Evolutionary conservation across 2,113 vertebrate species (phyloP), one percentile per base, ranked within the genome.

Genomic region (Neolamprologus longior): DNA sequence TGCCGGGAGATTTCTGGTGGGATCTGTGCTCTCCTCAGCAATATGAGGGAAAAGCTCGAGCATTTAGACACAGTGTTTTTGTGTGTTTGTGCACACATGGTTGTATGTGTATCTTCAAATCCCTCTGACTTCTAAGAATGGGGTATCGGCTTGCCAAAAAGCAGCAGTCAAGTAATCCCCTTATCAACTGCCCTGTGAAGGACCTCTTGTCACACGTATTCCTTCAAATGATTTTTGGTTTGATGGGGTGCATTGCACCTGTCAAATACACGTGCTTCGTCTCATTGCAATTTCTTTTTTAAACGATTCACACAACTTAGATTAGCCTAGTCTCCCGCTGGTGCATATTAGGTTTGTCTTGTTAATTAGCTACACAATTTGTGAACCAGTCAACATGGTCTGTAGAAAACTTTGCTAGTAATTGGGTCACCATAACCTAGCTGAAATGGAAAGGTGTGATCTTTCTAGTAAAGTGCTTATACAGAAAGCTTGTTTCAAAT

Each of bases 1-100:
- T 81, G 78, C 90, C 5, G 66, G 82, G 89, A 86, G 90, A 87
- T 93, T 94, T 92, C 82, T 61, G 17, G 52, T 82, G 84, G 84
- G 84, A 89, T 88, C 57, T 85, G 63, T 84, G 19, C 83, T 87
- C 82, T 87, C 55, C 84, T 87, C 86, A 79, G 86, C 76, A 84
- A 81, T 68, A 84, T 81, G 45, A 92, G 58, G 63, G 24, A 54
- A 66, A 91, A 80, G 71, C 68, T 45, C 15, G 21, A 54, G 76
- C 52, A 55, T 88, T 86, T 71, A 85, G 55, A 80, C 42, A 21
- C 42, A 13, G 57, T 79, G 54, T 83, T 42, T 86, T 82, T 86
- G 47, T 86, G 61, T 79, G 54, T 76, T 42, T 89, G 55, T 14
- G 54, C 45, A 71, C 76, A n/a, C 14, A 7, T 8, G 31, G 19